Conservation (phyloP, 2,797 vertebrate species). For the Coilia nasus region DNA sequence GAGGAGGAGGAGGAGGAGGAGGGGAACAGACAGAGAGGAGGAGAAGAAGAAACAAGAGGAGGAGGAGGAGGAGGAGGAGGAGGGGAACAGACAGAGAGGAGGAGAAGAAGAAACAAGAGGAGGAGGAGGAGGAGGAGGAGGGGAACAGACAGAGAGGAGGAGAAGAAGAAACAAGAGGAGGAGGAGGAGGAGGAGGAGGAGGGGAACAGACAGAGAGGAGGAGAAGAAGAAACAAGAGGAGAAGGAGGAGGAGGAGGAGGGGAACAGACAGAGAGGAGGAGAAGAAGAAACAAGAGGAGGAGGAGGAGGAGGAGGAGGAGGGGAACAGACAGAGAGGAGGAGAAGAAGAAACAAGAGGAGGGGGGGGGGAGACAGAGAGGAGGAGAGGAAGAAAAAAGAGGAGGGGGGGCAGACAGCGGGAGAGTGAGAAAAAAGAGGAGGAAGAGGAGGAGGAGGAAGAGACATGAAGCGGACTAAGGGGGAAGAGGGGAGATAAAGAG, state of each 20-base stretch:
- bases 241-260: neutral
- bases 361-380: neutral
- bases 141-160: constrained; percentile 24
- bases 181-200: no score
- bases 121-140: constrained; percentile 6
- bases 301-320: neutral
- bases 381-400: no score
- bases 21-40: no score
- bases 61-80: neutral
- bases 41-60: no score
- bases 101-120: neutral
- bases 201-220: no score
- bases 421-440: no score
- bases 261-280: neutral
- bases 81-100: neutral
- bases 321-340: neutral
- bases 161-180: neutral
- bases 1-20: no score
- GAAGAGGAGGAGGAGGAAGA: no score
- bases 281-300: no score
- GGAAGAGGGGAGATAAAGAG: no score
- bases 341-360: neutral
- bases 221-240: neutral
- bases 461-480: no score
- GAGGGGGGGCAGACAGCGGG: no score